phyloP scores from a whole-genome alignment of 2,888 invertebrate species.

The Oeneis ivallda region DNA sequence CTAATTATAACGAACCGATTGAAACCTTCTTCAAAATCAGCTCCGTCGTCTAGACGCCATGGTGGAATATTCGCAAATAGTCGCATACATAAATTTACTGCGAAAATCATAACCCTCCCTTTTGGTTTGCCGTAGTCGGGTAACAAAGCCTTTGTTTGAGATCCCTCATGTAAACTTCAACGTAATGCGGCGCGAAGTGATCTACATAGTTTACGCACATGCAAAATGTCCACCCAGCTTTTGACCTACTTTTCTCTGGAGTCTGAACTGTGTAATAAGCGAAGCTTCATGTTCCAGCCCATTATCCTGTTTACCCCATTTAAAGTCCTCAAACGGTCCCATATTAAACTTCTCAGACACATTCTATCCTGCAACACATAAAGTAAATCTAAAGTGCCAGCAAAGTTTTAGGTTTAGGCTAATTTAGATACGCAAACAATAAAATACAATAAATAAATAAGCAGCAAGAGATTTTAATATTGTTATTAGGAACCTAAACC shows the following conservation, averaged over 20 bases:
- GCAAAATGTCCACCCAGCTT: constrained; percentile 31
- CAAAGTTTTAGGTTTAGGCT: neutral
- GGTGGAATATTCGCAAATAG: too few species aligned
- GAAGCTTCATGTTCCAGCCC: constrained; percentile 28
- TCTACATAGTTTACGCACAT: constrained; percentile 23
- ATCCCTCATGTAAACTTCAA: constrained; percentile 17
- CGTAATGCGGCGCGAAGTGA: constrained; percentile 15
- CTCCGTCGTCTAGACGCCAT: too few species aligned
- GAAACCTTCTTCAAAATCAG: too few species aligned
- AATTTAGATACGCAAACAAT: too few species aligned
- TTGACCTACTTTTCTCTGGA: constrained; percentile 36
- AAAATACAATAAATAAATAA: too few species aligned
- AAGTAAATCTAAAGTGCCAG: neutral
- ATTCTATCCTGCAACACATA: neutral
- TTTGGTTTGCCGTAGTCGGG: too few species aligned
- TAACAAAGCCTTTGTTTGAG: constrained; percentile 15
- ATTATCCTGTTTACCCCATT: constrained; percentile 27
- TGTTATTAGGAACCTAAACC: too few species aligned
- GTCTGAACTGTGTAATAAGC: constrained; percentile 39
- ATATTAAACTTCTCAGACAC: neutral
- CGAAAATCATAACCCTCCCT: too few species aligned
- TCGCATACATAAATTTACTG: constrained; percentile 3
- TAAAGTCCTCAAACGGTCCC: constrained; percentile 15
- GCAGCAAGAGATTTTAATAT: too few species aligned
- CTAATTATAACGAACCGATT: too few species aligned